Base-by-base conservation (phyloP, 2,888 invertebrate species). In the Perithous albicinctus region DNA sequence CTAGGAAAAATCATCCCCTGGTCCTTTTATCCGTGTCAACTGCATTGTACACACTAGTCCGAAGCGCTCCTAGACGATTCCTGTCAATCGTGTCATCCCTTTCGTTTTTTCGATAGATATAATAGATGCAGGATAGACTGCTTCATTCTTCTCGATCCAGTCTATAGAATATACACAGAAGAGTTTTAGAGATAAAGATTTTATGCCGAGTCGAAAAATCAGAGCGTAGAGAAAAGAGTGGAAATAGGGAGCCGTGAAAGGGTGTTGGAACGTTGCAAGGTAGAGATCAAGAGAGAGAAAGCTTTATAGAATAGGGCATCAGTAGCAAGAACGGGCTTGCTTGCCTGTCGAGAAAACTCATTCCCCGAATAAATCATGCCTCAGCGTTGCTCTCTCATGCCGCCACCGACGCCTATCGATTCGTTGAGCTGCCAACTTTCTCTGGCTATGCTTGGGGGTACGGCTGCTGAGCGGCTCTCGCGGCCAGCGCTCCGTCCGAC, bases 331-430 rank as follows among this genome's bases (percentile, higher is more conserved):
- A 38, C 29, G 66, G 76, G 80, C 48, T 59, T 51, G 54, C 20
- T 56, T 51, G 61, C 48, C 74, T 69, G 74, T 75, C 81, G 78
- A 66, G 81, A 78, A 82, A 81, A 82, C 78, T 82, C 81, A 78
- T 82, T 82, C 64, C 69, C 78, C 74, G 81, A 78, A 82, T 82
- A 82, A 82, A 82, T 82, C 81, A 82, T 74, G 78, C 48, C 69
- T 48, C 32, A 56, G 78, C 74, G 78, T 81, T 81, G 72, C 46
- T 26, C 43, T 70, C 35, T 48, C 51, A 4, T 32, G 61, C 48
- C 54, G 32, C 59, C 59, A 32, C 63, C 75, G 66, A 63, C 69
- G 70, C 64, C 66, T 79, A 84, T 84, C 83, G 83, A 84, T 84
- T 84, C 78, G 75, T 73, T 43, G 63, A 77, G 76, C 73, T 76